Evolutionary conservation across 2,797 vertebrate species (phyloP).

Genomic region (Myotis findleyi): DNA sequence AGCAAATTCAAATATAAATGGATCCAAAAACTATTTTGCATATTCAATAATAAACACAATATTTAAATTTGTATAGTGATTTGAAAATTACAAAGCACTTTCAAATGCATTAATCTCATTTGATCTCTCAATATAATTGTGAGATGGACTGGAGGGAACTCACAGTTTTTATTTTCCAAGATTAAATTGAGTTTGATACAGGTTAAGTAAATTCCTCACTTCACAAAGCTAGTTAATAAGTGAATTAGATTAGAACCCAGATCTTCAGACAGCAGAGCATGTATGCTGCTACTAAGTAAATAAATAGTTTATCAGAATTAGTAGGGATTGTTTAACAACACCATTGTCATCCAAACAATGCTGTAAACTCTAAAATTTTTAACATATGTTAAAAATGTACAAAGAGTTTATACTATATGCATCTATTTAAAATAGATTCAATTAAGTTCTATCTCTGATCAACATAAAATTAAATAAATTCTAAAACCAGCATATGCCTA

Average conservation of each 20-base stretch:
- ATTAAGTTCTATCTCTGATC: slow-evolving; percentile 14
- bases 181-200: slow-evolving; percentile 25
- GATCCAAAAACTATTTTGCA: background rate
- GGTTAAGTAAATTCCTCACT: background rate
- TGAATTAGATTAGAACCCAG: background rate
- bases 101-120: background rate
- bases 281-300: background rate
- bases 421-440: slow-evolving; percentile 44
- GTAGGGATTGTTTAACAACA: background rate
- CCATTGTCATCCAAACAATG: background rate
- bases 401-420: background rate
- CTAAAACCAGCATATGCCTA: slow-evolving; percentile 1
- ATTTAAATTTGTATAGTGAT: background rate
- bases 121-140: background rate
- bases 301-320: background rate
- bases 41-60: slow-evolving; percentile 9
- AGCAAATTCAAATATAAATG: background rate
- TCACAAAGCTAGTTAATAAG: background rate
- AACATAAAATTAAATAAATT: slow-evolving; percentile 65
- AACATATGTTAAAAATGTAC: background rate
- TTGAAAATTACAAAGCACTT: slow-evolving; percentile 35
- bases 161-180: slow-evolving; percentile 39
- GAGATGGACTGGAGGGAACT: background rate
- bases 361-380: background rate
- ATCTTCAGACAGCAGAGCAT: background rate